Evolutionary conservation across 2,888 invertebrate species (phyloP), one percentile per base, ranked within the genome.

Genomic region (Tachina lurida): DNA sequence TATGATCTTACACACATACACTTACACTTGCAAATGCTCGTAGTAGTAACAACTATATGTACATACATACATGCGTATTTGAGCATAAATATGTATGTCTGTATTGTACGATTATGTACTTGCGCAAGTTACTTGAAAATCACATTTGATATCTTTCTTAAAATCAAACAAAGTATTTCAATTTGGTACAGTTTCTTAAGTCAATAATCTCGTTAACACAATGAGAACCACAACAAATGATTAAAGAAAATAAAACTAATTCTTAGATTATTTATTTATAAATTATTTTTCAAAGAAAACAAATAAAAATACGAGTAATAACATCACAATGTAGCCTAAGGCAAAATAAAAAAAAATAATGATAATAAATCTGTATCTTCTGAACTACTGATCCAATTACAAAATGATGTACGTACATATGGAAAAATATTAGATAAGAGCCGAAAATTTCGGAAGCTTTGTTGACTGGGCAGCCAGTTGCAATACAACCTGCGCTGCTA

Each of bases 161-260:
- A 74, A 74, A 81, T 81, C 81, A 70, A 81, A 85, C 81, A 85
- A 85, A 81, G 73, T 62, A 52, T 31, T 58, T 58, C 10, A 70
- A 70, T 71, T 80, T 43, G 58, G 31, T 52, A 52, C 65, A 80
- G 41, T 74, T 74, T 49, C 19, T 31, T n/a, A 60, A 58, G 58
- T 60, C 74, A 60, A 60, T 74, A 74, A 74, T 67, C 67, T 80
- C 47, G 3, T 74, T 58, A 76, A n/a, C 54, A 65, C 22, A 75
- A 54, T 63, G 43, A 77, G 49, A 76, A 17, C 31, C 54, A 49
- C 31, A 68, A 47, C 56, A 39, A 67, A 58, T 9, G 15, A 47
- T 13, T 9, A 15, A 65, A 45, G 13, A 41, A 41, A 62, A 45
- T 19, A 56, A 22, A 60, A 74, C 47, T 49, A 62, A 62, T 49